These are phyloP conservation scores for Drosophila ustulata DNA, from an alignment of 2,888 invertebrate genomes.

Conservation along the genomic window DNA sequence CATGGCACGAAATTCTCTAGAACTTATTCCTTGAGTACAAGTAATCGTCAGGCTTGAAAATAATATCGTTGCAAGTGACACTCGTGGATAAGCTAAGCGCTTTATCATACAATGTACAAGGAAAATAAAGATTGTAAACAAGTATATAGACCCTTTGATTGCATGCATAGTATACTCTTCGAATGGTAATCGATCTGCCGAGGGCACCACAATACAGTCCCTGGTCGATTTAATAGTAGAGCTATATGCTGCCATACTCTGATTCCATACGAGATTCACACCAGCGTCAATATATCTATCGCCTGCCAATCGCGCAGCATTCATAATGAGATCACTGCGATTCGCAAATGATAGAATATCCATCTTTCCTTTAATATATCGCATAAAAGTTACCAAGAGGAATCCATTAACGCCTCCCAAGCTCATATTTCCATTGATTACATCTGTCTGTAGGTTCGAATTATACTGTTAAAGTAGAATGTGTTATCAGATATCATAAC, in stretches of 20 bases:
- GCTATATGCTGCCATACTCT: neutral
- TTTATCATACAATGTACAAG: neutral
- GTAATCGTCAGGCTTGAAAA: neutral
- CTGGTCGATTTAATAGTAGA: neutral
- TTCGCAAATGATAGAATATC: too few relatives aligned
- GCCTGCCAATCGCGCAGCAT: neutral
- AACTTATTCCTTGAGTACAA: neutral
- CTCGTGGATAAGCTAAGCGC: conserved; percentile 5
- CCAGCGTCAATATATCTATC: neutral
- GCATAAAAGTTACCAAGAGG: conserved; percentile 4
- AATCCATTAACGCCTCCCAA: conserved; percentile 4
- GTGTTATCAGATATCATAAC: too few relatives aligned
- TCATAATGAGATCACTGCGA: neutral
- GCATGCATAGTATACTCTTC: neutral
- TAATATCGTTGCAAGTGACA: neutral
- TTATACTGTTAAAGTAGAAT: too few relatives aligned
- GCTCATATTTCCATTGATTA: too few relatives aligned
- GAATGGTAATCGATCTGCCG: neutral
- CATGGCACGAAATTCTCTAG: neutral
- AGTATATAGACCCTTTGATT: neutral
- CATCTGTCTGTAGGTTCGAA: too few relatives aligned
- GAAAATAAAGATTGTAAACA: neutral
- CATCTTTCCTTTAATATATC: neutral
- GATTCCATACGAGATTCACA: neutral
- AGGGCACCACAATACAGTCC: conserved; percentile 10